Evolutionary conservation across 2,113 vertebrate genomes (phyloP).

Genomic region (Podiceps cristatus): DNA sequence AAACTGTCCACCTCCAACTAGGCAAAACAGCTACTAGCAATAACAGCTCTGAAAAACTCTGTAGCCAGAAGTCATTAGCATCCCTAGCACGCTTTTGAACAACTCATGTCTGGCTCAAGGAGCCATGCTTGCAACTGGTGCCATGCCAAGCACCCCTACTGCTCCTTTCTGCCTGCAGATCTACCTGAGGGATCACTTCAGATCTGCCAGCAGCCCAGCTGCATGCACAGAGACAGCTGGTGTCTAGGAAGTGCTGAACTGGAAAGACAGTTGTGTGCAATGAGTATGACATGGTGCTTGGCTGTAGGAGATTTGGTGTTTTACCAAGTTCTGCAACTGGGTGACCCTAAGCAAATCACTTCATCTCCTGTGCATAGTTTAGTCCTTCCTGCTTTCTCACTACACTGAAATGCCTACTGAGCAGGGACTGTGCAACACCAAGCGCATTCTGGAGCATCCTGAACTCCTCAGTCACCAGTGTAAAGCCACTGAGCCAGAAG

Average conservation of each 20-base stretch:
- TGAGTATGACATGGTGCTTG: not conserved
- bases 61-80: not conserved
- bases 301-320: not conserved
- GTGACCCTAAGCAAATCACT: not conserved
- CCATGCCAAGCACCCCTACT: not conserved
- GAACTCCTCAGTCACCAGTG: not conserved
- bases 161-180: not conserved
- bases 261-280: not conserved
- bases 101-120: not conserved
- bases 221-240: not conserved
- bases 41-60: not conserved
- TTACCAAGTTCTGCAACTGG: not conserved
- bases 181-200: not conserved
- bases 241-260: not conserved
- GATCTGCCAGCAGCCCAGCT: not conserved
- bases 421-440: not conserved
- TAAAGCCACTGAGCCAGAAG: not conserved
- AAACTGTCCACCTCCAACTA: not conserved
- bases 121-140: not conserved
- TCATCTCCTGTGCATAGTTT: not conserved
- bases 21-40: not conserved
- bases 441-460: not conserved
- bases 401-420: not conserved
- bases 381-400: fast-evolving
- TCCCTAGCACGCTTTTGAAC: not conserved